Evolutionary conservation across 2,888 invertebrate genomes (phyloP).

Genomic region (Theretra japonica): DNA sequence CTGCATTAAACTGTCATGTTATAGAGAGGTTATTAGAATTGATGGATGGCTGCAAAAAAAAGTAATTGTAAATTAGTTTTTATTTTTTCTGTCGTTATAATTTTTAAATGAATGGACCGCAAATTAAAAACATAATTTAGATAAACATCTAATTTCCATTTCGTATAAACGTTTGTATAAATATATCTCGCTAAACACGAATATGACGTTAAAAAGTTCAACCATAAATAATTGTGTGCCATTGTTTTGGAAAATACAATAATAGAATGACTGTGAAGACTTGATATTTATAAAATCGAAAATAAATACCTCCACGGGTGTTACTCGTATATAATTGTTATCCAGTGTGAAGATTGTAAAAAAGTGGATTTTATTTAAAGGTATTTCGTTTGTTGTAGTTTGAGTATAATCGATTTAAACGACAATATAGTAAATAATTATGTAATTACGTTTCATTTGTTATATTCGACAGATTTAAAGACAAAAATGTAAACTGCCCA

Average conservation of each 20-base stretch:
- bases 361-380: not conserved
- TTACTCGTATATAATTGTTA: slow-evolving; percentile 12
- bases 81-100: no score
- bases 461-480: not conserved
- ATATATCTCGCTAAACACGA: not conserved
- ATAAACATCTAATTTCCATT: not conserved
- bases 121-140: not conserved
- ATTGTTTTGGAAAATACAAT: not conserved
- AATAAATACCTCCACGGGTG: slow-evolving; percentile 2
- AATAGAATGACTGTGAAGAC: not conserved
- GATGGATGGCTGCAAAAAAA: not conserved
- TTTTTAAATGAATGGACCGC: no score
- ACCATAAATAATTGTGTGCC: not conserved
- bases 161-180: not conserved
- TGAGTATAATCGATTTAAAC: not conserved
- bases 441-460: not conserved
- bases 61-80: not conserved
- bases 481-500: not conserved
- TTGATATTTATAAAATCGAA: not conserved
- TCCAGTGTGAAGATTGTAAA: slow-evolving; percentile 8
- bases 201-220: not conserved
- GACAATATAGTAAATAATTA: not conserved
- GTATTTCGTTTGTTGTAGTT: not conserved
- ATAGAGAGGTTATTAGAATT: not conserved
- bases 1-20: not conserved